These are phyloP conservation scores for Elymnias hypermnestra DNA, from an alignment of 1,140 invertebrate genomes.

Conservation along the genomic window DNA sequence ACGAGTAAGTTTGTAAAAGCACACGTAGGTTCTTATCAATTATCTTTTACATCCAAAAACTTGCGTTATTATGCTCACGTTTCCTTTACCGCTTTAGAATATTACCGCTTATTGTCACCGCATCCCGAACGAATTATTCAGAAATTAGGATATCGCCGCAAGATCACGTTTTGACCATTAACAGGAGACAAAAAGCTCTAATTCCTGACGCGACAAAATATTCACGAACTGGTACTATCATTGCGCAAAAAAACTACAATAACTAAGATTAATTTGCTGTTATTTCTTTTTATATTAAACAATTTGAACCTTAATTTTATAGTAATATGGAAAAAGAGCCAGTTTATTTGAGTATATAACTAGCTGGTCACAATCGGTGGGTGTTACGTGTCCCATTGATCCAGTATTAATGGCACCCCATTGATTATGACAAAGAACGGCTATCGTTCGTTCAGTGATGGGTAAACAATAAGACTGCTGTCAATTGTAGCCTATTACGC, in stretches of 20 bases:
- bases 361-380: slow-evolving; percentile 25
- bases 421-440: slow-evolving; percentile 56
- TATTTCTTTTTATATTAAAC: too few relatives aligned
- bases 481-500: slow-evolving; percentile 32
- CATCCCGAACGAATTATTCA: slow-evolving; percentile 53
- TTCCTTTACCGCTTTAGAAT: slow-evolving; percentile 40
- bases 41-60: background rate
- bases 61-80: too few relatives aligned
- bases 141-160: slow-evolving; percentile 54
- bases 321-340: slow-evolving; percentile 1
- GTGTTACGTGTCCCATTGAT: slow-evolving; percentile 61
- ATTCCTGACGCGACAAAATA: slow-evolving; percentile 64
- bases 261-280: slow-evolving; percentile 20
- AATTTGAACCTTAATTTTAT: slow-evolving; percentile 27
- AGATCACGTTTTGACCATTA: slow-evolving; percentile 71
- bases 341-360: slow-evolving; percentile 1
- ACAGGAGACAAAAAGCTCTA: slow-evolving; percentile 67
- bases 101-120: slow-evolving; percentile 51
- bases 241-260: slow-evolving; percentile 64
- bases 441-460: slow-evolving; percentile 59
- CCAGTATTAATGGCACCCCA: slow-evolving; percentile 59
- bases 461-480: slow-evolving; percentile 43
- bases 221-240: slow-evolving; percentile 65
- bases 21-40: background rate
- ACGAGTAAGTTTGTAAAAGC: background rate